Conservation (phyloP, 1,140 invertebrate genomes). For the Halyomorpha halys region DNA sequence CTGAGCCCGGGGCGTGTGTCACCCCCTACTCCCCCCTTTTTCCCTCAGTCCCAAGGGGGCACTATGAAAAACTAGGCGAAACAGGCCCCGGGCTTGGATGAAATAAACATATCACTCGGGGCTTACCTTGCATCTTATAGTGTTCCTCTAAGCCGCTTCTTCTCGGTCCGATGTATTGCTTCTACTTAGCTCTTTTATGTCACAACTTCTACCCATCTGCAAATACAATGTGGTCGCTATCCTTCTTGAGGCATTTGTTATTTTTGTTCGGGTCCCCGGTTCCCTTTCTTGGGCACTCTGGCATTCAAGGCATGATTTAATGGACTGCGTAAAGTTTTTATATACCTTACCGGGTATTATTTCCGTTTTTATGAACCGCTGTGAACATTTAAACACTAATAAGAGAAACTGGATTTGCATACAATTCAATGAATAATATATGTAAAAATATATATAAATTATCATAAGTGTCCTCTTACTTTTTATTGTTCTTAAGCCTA, state of each 20-base stretch:
- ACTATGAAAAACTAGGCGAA: conserved; percentile 14
- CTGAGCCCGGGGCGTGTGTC: neutral
- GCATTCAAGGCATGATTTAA: too few relatives aligned
- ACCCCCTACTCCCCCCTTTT: neutral
- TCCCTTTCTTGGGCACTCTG: too few relatives aligned
- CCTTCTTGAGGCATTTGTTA: neutral
- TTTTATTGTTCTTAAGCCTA: too few relatives aligned
- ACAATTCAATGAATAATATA: too few relatives aligned
- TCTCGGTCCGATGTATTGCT: neutral
- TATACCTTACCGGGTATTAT: too few relatives aligned
- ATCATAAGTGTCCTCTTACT: too few relatives aligned
- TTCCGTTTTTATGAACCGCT: too few relatives aligned
- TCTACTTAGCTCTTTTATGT: conserved; percentile 1
- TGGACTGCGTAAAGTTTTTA: too few relatives aligned
- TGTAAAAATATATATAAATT: too few relatives aligned
- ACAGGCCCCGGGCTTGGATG: neutral
- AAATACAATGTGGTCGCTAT: conserved; percentile 5
- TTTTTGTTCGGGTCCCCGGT: too few relatives aligned
- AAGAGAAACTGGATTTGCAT: too few relatives aligned
- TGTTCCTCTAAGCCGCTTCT: conserved; percentile 11
- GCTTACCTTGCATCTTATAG: conserved; percentile 14
- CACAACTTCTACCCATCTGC: conserved; percentile 8
- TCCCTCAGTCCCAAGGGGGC: neutral
- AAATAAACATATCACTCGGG: conserved; percentile 17
- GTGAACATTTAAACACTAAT: too few relatives aligned